A percentile compares a stretch with the other conserved stretches of the same genome.
Evolutionary conservation across 2,888 invertebrate species (phyloP).

Genomic region (Argyresthia albistria): DNA sequence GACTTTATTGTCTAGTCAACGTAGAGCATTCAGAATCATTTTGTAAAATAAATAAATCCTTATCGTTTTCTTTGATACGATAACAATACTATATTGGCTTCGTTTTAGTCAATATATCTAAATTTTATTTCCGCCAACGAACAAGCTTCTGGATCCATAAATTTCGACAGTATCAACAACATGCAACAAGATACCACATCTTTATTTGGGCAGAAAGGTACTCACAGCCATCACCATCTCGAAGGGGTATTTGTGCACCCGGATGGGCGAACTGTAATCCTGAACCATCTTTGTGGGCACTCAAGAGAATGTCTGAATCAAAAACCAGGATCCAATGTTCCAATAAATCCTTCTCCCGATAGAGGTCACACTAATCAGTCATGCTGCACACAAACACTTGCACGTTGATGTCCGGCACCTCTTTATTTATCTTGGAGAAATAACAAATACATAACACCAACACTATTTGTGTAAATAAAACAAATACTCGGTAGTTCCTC

Average conservation of each 20-base stretch:
- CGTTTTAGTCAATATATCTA: too few relatives aligned
- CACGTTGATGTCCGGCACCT: background rate
- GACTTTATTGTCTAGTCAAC: too few relatives aligned
- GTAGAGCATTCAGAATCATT: too few relatives aligned
- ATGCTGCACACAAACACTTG: slow-evolving; percentile 26
- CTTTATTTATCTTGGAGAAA: background rate
- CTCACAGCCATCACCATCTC: slow-evolving; percentile 97
- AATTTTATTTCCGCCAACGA: too few relatives aligned
- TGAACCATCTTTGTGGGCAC: slow-evolving; percentile 85
- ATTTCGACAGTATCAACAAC: too few relatives aligned
- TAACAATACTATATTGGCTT: too few relatives aligned
- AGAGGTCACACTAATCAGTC: slow-evolving; percentile 41
- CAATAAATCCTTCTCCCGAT: slow-evolving; percentile 11
- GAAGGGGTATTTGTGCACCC: slow-evolving; percentile 96
- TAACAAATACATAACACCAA: background rate
- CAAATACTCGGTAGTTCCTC: background rate
- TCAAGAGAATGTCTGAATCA: slow-evolving; percentile 20
- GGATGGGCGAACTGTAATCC: slow-evolving; percentile 93
- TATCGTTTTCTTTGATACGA: too few relatives aligned
- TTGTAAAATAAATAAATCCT: too few relatives aligned
- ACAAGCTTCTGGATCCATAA: too few relatives aligned
- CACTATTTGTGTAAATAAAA: background rate
- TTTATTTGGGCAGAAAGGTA: slow-evolving; percentile 21
- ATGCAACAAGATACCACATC: too few relatives aligned
- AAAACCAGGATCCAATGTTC: slow-evolving; percentile 39